Base-by-base conservation (phyloP, 2,888 invertebrate genomes). In the Diplolepis rosae region DNA sequence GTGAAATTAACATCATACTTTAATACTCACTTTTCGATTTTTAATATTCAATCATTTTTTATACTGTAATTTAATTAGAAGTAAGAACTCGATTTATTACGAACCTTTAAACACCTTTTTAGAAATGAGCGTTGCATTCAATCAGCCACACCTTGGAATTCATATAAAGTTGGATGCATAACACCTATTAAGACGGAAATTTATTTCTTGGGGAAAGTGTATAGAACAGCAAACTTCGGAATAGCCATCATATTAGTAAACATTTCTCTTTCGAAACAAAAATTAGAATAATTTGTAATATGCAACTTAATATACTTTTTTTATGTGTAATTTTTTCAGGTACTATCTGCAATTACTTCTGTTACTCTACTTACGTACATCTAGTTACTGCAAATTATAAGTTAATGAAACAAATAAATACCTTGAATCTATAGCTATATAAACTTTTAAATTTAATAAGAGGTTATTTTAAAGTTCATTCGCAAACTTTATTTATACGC, bases 241-340 rank as follows among this genome's bases (percentile, higher is more conserved):
- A 9, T 52, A 28, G 15, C 52, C n/a, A 54, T 54, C 18, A 54
- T 32, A 32, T 11, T 54, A 54, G 32, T 32, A 54, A 54, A 48
- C 22, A 15, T 5, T n/a, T n/a, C n/a, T n/a, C n/a, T n/a, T n/a
- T n/a, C n/a, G n/a, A n/a, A n/a, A n/a, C 15, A 28, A 13, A 32
- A 18, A 54, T 11, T 9, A 4, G 1, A 45, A 45, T 22, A 7
- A 18, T 22, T 11, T 11, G 22, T 15, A 48, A 11, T 18, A 22
- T 11, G n/a, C n/a, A n/a, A n/a, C 22, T 11, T 48, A 11, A 9
- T 48, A 22, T 11, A 48, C 4, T 48, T 48, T 48, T 22, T 22
- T 9, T 18, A 22, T 22, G 2, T 18, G 15, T 0, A 22, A 48
- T 0, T n/a, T 52, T 54, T 32, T 54, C 30, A 54, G 30, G 4